Base-by-base conservation (phyloP, 1,140 invertebrate genomes). In the Tribolium madens region DNA sequence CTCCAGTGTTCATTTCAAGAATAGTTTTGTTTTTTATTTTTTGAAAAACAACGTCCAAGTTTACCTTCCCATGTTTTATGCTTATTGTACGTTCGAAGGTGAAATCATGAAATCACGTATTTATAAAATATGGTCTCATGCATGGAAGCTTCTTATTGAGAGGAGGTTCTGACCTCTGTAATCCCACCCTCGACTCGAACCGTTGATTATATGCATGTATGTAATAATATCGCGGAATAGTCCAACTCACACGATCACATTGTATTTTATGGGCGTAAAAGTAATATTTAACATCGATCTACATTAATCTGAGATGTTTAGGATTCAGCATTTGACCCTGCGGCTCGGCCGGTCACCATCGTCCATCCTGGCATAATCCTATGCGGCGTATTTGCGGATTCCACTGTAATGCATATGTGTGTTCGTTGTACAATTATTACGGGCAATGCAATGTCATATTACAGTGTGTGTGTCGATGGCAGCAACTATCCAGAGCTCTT, bases 351-450 rank as follows among this genome's bases (percentile, higher is more conserved):
- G 57, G 52, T 21, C 36, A 15, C 47, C n/a, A n/a, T n/a, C 68
- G 68, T 71, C 68, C 68, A 71, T 57, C 69, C 12, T 31, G 57
- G 46, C 70, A 50, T 77, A 77, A 77, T 77, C 76, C 76, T 18
- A 68, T 78, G 60, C 57, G 76, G 76, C 71, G 50, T 78, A 68
- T 75, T 78, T 78, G 76, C 60, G 76, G 72, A 78, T 78, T 68
- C 76, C 53, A 15, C n/a, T 74, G 76, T 74, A 78, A 73, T 78
- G 72, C 76, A 78, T 78, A 78, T 78, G 72, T 78, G 72, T 78
- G 72, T 74, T 74, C 26, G 76, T 73, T 74, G 72, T 78, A 73
- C 76, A 78, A 78, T 78, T 70, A 78, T 78, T 78, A 73, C 47
- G 18, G 60, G 46, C 76, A 74, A 74, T 42, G 60, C 72, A 46